Evolutionary conservation across 2,113 vertebrate species (phyloP).

Genomic region (Podarcis raffonei): DNA sequence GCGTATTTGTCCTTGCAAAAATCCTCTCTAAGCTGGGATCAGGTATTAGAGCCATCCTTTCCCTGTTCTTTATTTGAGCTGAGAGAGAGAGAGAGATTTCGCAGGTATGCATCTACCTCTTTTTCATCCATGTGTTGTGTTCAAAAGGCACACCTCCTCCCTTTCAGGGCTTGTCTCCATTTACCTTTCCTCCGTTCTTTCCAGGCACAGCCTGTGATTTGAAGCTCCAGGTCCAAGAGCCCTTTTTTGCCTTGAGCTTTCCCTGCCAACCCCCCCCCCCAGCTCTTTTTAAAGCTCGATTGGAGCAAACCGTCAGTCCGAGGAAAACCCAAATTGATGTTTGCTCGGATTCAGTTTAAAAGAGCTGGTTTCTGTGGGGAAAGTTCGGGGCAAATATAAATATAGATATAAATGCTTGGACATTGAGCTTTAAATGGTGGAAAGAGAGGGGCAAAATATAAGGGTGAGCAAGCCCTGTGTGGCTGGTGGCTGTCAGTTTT

Average conservation of each 20-base stretch:
- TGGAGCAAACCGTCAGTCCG: no score
- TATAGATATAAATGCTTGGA: no score
- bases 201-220: not conserved
- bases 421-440: no score
- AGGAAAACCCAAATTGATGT: no score
- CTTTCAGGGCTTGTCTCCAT: not conserved
- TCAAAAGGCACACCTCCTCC: not conserved
- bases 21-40: constrained; percentile 24
- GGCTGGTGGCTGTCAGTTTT: not conserved
- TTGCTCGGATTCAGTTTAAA: no score
- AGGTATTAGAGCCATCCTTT: not conserved
- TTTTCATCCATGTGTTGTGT: not conserved
- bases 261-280: no score
- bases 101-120: accelerated
- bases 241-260: no score
- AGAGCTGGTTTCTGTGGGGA: no score
- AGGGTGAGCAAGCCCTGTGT: not conserved
- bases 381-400: no score
- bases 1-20: constrained; percentile 38
- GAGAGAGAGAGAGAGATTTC: not conserved
- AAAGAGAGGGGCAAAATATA: no score
- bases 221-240: no score
- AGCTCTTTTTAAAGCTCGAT: no score
- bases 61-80: not conserved
- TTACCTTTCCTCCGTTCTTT: not conserved